Base-by-base conservation (phyloP, 2,888 invertebrate genomes). In the Cartodere bifasciata region DNA sequence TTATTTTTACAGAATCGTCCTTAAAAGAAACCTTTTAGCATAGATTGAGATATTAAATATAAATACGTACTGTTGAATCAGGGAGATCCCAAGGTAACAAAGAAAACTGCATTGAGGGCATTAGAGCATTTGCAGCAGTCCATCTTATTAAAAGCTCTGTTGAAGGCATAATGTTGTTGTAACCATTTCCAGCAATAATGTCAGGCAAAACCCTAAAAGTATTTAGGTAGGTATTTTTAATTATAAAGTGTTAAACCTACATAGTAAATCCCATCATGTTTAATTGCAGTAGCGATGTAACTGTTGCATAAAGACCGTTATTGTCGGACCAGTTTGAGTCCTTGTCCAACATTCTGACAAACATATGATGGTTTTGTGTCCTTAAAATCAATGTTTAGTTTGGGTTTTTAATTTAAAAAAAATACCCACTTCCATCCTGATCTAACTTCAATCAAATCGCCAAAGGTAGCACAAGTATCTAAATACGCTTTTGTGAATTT, bases 61-160 rank as follows among this genome's bases (percentile, higher is more conserved):
- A 9, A 22, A n/a, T 13, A 39, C 34, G 34, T 39, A 51, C 51
- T 16, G 44, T 26, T 4, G 40, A 77, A 49, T 71, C 41, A 4
- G 37, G 35, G 12, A 50, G 82, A 38, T 79, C 73, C 86, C 86
- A 88, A 0, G 87, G 87, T 1, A 72, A 70, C 35, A 72, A 73
- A 1, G 86, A 85, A 47, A 78, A 83, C 57, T 87, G 85, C 61
- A 87, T 67, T 0, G 71, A 63, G 0, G 86, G 85, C 64, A 88
- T 68, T 49, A 84, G 84, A 0, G 74, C 69, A 34, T 76, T 81
- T 0, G 79, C 74, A 50, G 84, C 77, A 25, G 81, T 63, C 86
- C 86, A 87, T 47, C 86, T 63, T 16, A 85, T 71, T 48, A 76
- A 81, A 28, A 80, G 54, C 49, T 80, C 76, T 36, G 71, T 70